Conservation (phyloP, 1,140 invertebrate species). For the Akabosia matsudoensis region DNA sequence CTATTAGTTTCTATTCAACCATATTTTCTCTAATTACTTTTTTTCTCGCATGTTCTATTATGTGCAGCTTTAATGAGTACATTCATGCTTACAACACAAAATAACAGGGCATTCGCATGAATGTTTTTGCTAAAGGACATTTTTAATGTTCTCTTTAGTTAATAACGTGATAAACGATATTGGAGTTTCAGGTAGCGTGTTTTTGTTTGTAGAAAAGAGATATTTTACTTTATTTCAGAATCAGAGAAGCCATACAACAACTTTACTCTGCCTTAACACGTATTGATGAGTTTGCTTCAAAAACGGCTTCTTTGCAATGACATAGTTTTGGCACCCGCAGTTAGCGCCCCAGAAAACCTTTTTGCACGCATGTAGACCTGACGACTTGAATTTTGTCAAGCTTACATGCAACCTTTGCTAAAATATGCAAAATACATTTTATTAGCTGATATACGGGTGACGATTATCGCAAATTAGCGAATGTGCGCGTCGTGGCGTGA, state of each 20-base stretch:
- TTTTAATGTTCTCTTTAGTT: neutral
- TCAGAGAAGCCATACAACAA: no score
- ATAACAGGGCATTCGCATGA: neutral
- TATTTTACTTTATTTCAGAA: neutral
- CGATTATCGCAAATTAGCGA: constrained; percentile 1
- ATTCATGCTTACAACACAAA: no score
- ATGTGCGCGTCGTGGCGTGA: no score
- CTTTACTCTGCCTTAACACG: no score
- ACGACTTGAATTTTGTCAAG: neutral
- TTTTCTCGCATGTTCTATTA: no score
- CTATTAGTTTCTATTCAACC: no score
- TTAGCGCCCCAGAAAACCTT: neutral
- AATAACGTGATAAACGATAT: constrained; percentile 20
- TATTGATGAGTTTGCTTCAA: no score
- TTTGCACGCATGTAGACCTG: constrained; percentile 6
- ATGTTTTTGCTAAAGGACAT: constrained; percentile 9
- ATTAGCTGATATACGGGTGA: neutral
- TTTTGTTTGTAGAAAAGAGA: neutral
- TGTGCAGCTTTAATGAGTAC: no score
- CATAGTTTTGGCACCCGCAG: no score
- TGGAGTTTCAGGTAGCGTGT: no score
- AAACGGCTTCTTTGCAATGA: no score
- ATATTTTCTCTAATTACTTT: no score
- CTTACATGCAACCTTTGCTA: neutral
- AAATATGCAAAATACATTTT: neutral